Evolutionary conservation across 2,113 vertebrate genomes (phyloP).

Genomic region (Spea bombifrons): DNA sequence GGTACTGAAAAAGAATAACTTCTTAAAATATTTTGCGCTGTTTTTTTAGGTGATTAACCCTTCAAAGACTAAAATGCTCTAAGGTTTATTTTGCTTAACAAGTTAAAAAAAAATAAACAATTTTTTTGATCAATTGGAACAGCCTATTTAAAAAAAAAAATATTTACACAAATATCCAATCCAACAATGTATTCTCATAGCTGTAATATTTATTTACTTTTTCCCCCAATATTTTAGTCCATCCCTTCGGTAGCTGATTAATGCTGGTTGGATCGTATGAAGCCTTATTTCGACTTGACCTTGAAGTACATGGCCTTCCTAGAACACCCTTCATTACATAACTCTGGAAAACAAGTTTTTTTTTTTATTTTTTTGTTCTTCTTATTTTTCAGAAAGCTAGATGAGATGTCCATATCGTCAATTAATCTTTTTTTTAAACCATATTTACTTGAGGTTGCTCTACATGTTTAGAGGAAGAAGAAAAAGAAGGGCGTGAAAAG

Average conservation of each 20-base stretch:
- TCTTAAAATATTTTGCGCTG: too few species aligned
- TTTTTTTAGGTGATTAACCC: too few species aligned
- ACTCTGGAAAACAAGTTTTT: conserved; percentile 8
- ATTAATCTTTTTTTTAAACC: conserved; percentile 57
- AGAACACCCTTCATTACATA: neutral
- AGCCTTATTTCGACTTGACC: neutral
- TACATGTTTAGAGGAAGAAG: conserved; percentile 61
- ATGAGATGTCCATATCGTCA: neutral
- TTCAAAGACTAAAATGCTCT: too few species aligned
- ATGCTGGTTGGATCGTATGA: neutral
- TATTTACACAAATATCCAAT: too few species aligned
- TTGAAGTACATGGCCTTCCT: neutral
- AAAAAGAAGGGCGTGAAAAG: conserved; percentile 44
- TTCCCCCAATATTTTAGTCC: neutral
- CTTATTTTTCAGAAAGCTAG: neutral
- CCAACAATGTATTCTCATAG: too few species aligned
- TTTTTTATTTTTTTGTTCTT: neutral
- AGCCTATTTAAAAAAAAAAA: too few species aligned
- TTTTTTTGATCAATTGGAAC: too few species aligned
- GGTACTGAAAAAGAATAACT: too few species aligned
- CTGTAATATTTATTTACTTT: neutral
- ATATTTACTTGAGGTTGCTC: conserved; percentile 52
- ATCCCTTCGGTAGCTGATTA: neutral
- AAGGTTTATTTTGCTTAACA: too few species aligned
- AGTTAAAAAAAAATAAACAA: too few species aligned